These are phyloP conservation scores for Coelopa pilipes DNA, from an alignment of 2,888 invertebrate genomes.

Conservation along the genomic window DNA sequence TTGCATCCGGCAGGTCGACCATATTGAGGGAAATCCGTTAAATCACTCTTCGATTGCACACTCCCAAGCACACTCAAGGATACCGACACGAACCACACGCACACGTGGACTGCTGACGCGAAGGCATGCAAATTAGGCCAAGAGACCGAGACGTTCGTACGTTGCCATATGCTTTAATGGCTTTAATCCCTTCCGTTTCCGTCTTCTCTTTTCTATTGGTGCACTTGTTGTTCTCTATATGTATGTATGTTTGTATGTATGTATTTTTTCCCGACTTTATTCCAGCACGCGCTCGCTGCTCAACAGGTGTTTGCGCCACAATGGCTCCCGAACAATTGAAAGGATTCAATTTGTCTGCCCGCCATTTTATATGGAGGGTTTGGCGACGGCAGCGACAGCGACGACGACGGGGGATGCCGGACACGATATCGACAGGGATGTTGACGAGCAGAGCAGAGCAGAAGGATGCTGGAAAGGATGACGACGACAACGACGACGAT, in stretches of 20 bases:
- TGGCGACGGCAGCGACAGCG: too few species aligned
- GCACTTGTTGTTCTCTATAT: too few species aligned
- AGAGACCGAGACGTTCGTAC: not conserved
- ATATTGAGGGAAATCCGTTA: not conserved
- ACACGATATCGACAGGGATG: not conserved
- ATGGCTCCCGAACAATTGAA: conserved; percentile 61
- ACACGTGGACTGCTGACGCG: too few species aligned
- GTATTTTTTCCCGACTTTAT: not conserved
- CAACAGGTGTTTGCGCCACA: conserved; percentile 64
- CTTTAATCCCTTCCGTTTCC: not conserved
- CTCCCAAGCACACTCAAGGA: conserved; percentile 2
- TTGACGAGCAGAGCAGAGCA: not conserved
- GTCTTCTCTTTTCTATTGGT: too few species aligned
- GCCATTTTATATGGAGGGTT: conserved; percentile 49
- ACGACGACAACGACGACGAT: not conserved
- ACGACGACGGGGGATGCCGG: not conserved
- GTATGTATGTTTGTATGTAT: not conserved
- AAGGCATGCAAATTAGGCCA: conserved; percentile 6
- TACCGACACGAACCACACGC: not conserved
- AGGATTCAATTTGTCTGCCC: conserved; percentile 55
- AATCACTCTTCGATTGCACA: not conserved
- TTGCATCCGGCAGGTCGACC: conserved; percentile 38
- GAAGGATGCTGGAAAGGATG: not conserved
- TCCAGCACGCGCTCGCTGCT: conserved; percentile 28
- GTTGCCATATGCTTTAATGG: conserved; percentile 5